Evolutionary conservation across 2,113 vertebrate species (phyloP).

Genomic region (Lipotes vexillifer): DNA sequence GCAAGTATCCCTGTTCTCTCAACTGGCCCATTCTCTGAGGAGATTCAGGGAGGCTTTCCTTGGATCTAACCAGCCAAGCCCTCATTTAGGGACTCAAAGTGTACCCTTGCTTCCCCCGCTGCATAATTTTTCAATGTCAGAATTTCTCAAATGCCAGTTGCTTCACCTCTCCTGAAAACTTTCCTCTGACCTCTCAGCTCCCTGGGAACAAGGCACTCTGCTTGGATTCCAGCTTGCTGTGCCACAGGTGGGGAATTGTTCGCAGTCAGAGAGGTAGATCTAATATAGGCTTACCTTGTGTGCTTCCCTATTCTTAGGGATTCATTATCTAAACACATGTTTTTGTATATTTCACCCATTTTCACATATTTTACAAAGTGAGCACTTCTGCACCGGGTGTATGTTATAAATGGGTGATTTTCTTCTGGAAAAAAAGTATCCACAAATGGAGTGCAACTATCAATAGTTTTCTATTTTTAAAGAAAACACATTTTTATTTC

Average conservation of each 20-base stretch:
- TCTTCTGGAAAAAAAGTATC: not conserved
- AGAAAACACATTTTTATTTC: not conserved
- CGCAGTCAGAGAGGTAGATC: not conserved
- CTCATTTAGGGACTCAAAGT: not conserved
- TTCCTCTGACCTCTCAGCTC: not conserved
- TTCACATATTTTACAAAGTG: not conserved
- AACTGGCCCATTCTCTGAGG: not conserved
- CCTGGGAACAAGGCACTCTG: not conserved
- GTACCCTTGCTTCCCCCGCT: rapidly evolving
- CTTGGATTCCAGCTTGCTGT: not conserved
- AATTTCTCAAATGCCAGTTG: not conserved
- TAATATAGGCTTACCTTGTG: not conserved
- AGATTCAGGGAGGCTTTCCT: not conserved
- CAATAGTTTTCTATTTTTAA: not conserved
- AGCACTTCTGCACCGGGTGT: not conserved
- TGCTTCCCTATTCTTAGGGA: not conserved
- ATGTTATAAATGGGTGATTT: not conserved
- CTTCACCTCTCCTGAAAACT: not conserved
- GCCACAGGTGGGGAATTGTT: not conserved
- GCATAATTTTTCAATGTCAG: not conserved
- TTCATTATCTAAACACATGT: not conserved
- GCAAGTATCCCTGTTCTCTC: not conserved
- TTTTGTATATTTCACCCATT: not conserved
- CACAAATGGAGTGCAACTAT: not conserved
- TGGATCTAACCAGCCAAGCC: not conserved